Conservation (phyloP, 2,888 invertebrate species). For the Chymomyza amoena region DNA sequence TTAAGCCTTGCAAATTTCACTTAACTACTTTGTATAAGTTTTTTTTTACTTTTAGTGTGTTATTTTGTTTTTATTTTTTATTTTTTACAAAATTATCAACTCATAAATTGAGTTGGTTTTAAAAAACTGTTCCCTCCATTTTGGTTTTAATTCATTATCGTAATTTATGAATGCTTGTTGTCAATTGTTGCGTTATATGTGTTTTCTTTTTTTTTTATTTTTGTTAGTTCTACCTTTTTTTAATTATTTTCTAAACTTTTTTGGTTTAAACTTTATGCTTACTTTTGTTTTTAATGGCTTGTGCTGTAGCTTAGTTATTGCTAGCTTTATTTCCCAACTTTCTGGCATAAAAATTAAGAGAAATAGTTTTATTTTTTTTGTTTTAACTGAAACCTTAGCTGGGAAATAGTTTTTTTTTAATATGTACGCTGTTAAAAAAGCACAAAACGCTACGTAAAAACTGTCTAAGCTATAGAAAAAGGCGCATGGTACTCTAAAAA, state of each 20-base stretch:
- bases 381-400: constrained; percentile 67
- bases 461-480: constrained; percentile 10
- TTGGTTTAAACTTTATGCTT: constrained; percentile 7
- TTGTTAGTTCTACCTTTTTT: constrained; percentile 3
- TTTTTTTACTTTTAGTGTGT: constrained; percentile 16
- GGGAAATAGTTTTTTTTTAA: constrained; percentile 46
- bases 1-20: constrained; percentile 39
- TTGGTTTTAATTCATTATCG: constrained; percentile 68
- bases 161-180: constrained; percentile 47
- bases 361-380: neutral
- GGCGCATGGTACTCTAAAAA: constrained; percentile 23
- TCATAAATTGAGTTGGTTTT: constrained; percentile 43
- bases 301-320: constrained; percentile 31
- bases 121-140: constrained; percentile 71
- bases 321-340: constrained; percentile 36
- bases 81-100: constrained; percentile 33
- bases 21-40: constrained; percentile 40
- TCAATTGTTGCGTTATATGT: constrained; percentile 38
- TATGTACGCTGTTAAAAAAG: constrained; percentile 5
- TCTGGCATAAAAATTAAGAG: constrained; percentile 1
- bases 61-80: constrained; percentile 27
- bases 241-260: constrained; percentile 4
- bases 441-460: neutral
- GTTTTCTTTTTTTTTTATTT: constrained; percentile 10
- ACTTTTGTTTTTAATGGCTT: constrained; percentile 16